A percentile compares a stretch with the other conserved stretches of the same genome.
These are phyloP conservation scores for Hexactinellida sp. DNA, from an alignment of 37 sponge, comb jelly and placozoan genomes.

Conservation along the genomic window DNA sequence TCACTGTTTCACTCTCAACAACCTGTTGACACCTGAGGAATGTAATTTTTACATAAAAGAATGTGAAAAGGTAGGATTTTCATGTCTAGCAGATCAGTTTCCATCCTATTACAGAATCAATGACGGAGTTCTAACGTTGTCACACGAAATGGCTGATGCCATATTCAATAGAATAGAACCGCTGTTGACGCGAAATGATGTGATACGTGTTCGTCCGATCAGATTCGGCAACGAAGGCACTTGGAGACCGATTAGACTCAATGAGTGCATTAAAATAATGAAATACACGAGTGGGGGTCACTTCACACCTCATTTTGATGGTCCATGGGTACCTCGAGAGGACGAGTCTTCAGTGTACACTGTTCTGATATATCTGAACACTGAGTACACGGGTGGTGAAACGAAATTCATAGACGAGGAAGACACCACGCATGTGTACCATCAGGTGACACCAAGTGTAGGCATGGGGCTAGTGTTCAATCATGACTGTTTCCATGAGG, in stretches of 20 bases:
- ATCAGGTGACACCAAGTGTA: slow-evolving; percentile 9
- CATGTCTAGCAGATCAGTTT: slow-evolving; percentile 18
- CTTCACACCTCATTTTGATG: slow-evolving; percentile 34
- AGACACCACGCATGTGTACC: not conserved
- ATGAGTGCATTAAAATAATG: slow-evolving; percentile 30
- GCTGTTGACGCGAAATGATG: slow-evolving; percentile 19
- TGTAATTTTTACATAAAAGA: slow-evolving; percentile 26
- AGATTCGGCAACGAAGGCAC: slow-evolving; percentile 37
- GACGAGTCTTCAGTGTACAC: slow-evolving; percentile 30
- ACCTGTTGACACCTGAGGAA: slow-evolving; percentile 20
- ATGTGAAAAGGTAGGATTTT: slow-evolving; percentile 22
- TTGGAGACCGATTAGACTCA: slow-evolving; percentile 28
- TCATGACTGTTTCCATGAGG: slow-evolving; percentile 34
- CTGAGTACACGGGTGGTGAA: slow-evolving; percentile 25
- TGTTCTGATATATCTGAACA: slow-evolving; percentile 27
- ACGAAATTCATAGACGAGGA: slow-evolving; percentile 22
- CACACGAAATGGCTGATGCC: slow-evolving; percentile 18
- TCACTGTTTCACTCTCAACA: slow-evolving; percentile 20
- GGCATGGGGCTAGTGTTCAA: slow-evolving; percentile 29
- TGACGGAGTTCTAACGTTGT: slow-evolving; percentile 26
- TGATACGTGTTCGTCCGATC: slow-evolving; percentile 25
- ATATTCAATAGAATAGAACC: slow-evolving; percentile 24
- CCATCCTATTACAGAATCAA: slow-evolving; percentile 24
- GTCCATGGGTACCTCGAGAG: slow-evolving; percentile 39
- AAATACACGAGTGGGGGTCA: slow-evolving; percentile 31